phyloP scores from a whole-genome alignment of 2,797 vertebrate genomes.

The Xenops minutus region DNA sequence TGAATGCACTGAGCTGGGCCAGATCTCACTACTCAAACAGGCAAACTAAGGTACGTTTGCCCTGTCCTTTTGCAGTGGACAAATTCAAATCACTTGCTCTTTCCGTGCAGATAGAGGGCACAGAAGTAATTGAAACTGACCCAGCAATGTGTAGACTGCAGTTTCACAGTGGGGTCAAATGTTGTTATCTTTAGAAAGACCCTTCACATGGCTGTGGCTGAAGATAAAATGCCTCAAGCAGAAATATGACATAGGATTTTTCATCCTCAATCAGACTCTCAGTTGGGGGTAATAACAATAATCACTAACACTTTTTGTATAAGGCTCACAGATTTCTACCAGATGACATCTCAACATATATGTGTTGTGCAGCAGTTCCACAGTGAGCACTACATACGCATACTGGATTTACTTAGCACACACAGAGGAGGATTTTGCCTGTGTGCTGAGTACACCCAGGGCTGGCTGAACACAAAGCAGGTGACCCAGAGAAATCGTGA shows the following conservation, averaged over 20 bases:
- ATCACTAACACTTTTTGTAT: background rate
- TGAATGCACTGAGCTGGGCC: background rate
- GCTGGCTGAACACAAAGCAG: background rate
- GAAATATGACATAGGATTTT: background rate
- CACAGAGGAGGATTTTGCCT: background rate
- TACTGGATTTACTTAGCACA: background rate
- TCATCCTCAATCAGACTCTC: background rate
- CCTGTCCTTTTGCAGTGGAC: background rate
- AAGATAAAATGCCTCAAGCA: background rate
- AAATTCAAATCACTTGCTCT: background rate
- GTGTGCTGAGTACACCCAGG: background rate
- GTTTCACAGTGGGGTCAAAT: background rate
- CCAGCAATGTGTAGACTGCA: background rate
- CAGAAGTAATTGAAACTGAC: background rate
- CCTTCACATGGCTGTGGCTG: background rate
- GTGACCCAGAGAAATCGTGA: background rate
- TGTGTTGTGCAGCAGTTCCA: rapidly evolving
- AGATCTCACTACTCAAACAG: background rate
- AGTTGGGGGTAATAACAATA: background rate
- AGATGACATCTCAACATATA: rapidly evolving
- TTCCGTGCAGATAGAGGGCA: background rate
- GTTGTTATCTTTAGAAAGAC: background rate
- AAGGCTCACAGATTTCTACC: background rate
- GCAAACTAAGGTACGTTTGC: background rate
- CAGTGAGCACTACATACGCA: rapidly evolving